These are phyloP conservation scores for Nixonia krombeini DNA, from an alignment of 1,140 invertebrate species.

Conservation along the genomic window DNA sequence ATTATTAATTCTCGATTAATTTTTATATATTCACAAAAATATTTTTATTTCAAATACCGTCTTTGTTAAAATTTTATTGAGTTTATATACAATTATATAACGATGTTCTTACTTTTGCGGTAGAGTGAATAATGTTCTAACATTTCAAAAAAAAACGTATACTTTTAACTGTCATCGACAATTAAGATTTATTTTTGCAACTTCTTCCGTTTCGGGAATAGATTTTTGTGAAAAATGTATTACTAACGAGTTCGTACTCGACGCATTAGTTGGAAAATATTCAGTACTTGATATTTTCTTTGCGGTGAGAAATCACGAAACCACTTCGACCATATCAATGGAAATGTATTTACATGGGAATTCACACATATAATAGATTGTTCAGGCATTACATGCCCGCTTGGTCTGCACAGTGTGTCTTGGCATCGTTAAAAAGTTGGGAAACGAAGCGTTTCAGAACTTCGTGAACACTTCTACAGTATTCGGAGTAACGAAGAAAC, in stretches of 20 bases:
- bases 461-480: slow-evolving; percentile 6
- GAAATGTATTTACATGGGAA: slow-evolving; percentile 1
- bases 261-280: not conserved
- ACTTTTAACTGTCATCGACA: too few species aligned
- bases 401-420: not conserved
- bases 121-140: too few species aligned
- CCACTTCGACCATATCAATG: not conserved
- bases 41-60: too few species aligned
- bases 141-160: too few species aligned
- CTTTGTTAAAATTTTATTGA: too few species aligned
- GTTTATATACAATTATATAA: too few species aligned
- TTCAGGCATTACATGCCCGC: not conserved
- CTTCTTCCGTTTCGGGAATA: not conserved
- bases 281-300: not conserved
- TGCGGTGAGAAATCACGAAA: not conserved
- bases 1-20: too few species aligned
- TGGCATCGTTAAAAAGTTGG: slow-evolving; percentile 40
- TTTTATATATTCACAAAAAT: too few species aligned
- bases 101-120: too few species aligned
- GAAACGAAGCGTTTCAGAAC: slow-evolving; percentile 25
- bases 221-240: not conserved
- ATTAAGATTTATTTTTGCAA: too few species aligned
- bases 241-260: not conserved
- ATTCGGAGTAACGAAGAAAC: slow-evolving; percentile 42
- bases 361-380: slow-evolving; percentile 17